Evolutionary conservation across 2,797 vertebrate genomes (phyloP).

Genomic region (Acrocephalus scirpaceus): DNA sequence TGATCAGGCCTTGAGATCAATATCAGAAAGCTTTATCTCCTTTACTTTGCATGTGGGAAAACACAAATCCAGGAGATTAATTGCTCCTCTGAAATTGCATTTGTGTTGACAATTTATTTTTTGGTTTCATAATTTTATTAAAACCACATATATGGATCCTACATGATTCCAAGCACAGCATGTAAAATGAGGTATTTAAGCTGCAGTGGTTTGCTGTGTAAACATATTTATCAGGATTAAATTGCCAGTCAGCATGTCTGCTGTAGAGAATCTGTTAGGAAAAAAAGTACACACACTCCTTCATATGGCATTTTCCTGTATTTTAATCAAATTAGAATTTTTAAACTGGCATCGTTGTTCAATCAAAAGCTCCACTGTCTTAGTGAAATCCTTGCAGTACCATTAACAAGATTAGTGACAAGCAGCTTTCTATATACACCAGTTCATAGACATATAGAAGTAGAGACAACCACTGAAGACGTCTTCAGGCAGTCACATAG

Average conservation of each 20-base stretch:
- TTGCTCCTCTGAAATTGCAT: slow-evolving; percentile 31
- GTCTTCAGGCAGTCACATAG: not conserved
- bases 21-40: slow-evolving; percentile 49
- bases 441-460: not conserved
- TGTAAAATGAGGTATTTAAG: slow-evolving; percentile 47
- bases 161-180: slow-evolving; percentile 2
- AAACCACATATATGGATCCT: slow-evolving; percentile 40
- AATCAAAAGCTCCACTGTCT: not conserved
- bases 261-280: not conserved
- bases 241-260: not conserved
- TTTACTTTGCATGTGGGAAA: slow-evolving; percentile 42
- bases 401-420: not conserved
- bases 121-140: slow-evolving; percentile 65
- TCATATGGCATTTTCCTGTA: not conserved
- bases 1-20: slow-evolving; percentile 41
- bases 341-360: not conserved
- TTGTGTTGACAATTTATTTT: slow-evolving; percentile 44
- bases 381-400: not conserved
- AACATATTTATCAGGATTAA: slow-evolving; percentile 40
- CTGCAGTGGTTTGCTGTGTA: slow-evolving; percentile 6
- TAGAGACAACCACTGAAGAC: not conserved
- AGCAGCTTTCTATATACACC: not conserved
- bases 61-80: slow-evolving; percentile 45
- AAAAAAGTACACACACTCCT: not conserved
- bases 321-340: not conserved